Evolutionary conservation across 2,888 invertebrate species (phyloP).

Genomic region (Ichneumoninae sp.): DNA sequence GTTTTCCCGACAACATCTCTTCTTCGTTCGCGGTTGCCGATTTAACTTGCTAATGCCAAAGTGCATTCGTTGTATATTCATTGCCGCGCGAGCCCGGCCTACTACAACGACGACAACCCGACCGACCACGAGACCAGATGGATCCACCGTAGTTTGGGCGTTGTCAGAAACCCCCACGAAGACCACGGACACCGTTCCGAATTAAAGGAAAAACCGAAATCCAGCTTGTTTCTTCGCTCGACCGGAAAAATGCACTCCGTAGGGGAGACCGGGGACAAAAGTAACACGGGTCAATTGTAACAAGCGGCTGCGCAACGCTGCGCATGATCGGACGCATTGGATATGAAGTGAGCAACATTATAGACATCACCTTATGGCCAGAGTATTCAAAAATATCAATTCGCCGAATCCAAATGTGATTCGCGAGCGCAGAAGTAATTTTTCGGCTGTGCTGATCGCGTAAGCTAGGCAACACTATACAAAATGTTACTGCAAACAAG

Average conservation of each 20-base stretch:
- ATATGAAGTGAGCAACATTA: no score
- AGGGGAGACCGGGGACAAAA: no score
- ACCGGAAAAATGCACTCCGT: background rate
- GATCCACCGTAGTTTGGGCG: background rate
- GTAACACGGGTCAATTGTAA: no score
- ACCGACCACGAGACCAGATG: conserved; percentile 26
- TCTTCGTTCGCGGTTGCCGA: conserved; percentile 68
- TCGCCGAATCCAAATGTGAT: no score
- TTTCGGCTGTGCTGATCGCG: no score
- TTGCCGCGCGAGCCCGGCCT: conserved; percentile 66
- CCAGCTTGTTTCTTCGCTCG: background rate
- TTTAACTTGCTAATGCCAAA: conserved; percentile 79
- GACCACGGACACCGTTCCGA: background rate
- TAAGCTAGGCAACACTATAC: no score
- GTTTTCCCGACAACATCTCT: conserved; percentile 71
- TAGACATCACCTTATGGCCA: no score
- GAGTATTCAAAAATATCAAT: no score
- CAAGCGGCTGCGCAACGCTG: no score
- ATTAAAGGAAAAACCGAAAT: background rate
- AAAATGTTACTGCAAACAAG: no score
- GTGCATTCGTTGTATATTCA: conserved; percentile 79
- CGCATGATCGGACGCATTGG: no score
- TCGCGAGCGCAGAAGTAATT: no score
- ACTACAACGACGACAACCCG: conserved; percentile 55
- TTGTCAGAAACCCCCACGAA: background rate